A percentile compares a stretch with the other conserved stretches of the same genome.
Conservation (phyloP, 2,797 vertebrate species). For the Eupleurogrammus muticus region DNA sequence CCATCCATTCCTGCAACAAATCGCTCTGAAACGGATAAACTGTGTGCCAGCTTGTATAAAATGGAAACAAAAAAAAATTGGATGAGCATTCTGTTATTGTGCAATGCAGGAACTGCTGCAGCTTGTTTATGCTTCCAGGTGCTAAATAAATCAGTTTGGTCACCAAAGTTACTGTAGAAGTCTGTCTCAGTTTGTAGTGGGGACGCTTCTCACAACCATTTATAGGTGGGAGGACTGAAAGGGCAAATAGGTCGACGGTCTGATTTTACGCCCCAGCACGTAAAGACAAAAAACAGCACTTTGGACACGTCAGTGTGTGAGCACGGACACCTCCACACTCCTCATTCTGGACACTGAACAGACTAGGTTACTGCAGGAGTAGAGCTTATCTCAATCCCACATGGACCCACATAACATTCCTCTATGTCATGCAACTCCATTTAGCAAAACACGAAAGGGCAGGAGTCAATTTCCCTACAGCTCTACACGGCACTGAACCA, state of each 20-base stretch:
- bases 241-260: background rate
- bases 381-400: constrained; percentile 3
- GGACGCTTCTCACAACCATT: no score
- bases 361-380: background rate
- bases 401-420: constrained; percentile 2
- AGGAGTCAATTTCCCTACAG: background rate
- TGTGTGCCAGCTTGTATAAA: background rate
- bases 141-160: background rate
- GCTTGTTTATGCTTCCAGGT: background rate
- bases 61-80: background rate
- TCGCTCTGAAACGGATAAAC: constrained; percentile 4
- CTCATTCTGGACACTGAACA: constrained; percentile 1
- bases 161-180: background rate
- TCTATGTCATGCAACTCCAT: background rate
- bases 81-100: background rate
- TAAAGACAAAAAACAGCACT: background rate
- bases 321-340: background rate
- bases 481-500: background rate
- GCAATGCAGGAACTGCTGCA: background rate
- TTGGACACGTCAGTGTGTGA: background rate
- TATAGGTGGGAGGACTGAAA: background rate
- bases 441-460: background rate
- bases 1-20: background rate
- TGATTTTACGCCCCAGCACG: background rate
- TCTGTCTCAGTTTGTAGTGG: no score